A percentile compares a stretch with the other conserved stretches of the same genome.
Conservation (phyloP, 2,113 vertebrate genomes). For the Lucifuga dentata region DNA sequence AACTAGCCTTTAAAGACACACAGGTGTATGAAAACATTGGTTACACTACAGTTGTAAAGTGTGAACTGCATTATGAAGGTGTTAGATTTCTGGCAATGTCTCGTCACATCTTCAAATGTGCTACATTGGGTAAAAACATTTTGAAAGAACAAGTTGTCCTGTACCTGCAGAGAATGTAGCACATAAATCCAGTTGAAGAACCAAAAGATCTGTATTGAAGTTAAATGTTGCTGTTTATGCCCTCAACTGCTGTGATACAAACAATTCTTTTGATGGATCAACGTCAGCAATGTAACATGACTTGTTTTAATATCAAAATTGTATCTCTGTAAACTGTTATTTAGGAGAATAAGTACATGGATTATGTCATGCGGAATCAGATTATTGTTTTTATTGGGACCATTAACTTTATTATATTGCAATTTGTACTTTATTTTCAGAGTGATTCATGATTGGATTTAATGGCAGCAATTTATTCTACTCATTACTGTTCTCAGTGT, state of each 20-base stretch:
- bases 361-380: neutral
- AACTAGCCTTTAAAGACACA: too few species aligned
- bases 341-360: too few species aligned
- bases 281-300: neutral
- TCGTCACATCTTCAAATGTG: too few species aligned
- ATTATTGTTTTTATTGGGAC: slow-evolving; percentile 14
- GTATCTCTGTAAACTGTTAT: neutral
- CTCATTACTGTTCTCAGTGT: slow-evolving; percentile 7
- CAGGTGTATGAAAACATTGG: too few species aligned
- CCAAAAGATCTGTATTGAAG: too few species aligned
- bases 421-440: slow-evolving; percentile 22
- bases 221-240: neutral
- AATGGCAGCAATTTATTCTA: slow-evolving; percentile 36
- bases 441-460: slow-evolving; percentile 17
- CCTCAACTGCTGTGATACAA: too few species aligned
- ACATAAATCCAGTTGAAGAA: neutral
- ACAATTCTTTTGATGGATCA: too few species aligned
- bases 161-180: neutral
- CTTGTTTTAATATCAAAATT: neutral
- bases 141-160: neutral
- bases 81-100: too few species aligned
- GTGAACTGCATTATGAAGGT: too few species aligned
- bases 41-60: too few species aligned
- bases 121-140: too few species aligned
- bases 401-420: slow-evolving; percentile 25